Conservation (phyloP, 2,797 vertebrate species). For the Champsocephalus gunnari region DNA sequence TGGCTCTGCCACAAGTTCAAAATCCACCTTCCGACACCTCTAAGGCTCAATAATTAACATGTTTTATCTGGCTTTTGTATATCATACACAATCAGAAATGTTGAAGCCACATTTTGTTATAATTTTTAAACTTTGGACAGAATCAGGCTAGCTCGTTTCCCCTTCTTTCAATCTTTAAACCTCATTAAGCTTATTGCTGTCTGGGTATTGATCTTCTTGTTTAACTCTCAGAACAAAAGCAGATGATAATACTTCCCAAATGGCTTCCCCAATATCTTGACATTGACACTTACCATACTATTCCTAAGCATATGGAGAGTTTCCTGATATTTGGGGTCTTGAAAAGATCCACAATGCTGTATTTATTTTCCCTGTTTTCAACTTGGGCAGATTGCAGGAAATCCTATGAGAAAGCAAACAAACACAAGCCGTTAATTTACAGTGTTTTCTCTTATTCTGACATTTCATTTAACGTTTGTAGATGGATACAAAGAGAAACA, state of each 20-base stretch:
- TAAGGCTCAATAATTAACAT: constrained; percentile 4
- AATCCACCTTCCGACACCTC: background rate
- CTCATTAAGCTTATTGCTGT: background rate
- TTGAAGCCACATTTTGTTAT: background rate
- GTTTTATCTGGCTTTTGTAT: background rate
- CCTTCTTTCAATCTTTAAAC: background rate
- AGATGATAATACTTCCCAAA: background rate
- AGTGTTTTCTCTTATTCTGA: background rate
- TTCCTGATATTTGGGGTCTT: constrained; percentile 84
- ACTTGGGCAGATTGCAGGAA: constrained; percentile 64
- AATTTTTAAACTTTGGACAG: background rate
- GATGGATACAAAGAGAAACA: too few relatives aligned
- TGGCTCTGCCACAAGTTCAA: background rate
- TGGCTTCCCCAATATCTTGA: background rate
- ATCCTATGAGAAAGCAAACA: constrained; percentile 46
- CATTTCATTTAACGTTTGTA: too few relatives aligned
- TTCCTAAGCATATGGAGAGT: constrained; percentile 83
- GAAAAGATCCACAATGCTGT: constrained; percentile 86
- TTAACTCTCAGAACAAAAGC: background rate
- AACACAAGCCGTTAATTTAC: background rate
- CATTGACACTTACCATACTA: constrained; percentile 83
- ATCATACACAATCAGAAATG: background rate
- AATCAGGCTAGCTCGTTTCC: background rate
- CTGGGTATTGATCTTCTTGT: background rate
- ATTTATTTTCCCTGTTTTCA: constrained; percentile 64